Evolutionary conservation across 2,113 vertebrate genomes (phyloP).

Genomic region (Fukomys damarensis): DNA sequence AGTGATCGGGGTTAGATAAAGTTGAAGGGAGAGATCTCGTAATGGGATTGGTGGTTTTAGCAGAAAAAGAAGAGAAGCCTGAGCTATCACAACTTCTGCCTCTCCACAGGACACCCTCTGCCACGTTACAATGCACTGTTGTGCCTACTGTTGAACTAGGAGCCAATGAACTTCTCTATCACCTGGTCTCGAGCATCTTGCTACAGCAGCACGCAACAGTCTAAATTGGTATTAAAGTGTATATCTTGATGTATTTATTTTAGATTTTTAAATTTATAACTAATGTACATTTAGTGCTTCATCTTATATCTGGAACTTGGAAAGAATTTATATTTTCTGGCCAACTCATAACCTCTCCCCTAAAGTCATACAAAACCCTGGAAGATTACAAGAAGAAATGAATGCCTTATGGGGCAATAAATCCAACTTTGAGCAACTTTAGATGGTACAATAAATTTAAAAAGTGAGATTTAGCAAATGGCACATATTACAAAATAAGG

Average conservation of each 20-base stretch:
- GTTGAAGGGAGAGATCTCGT: neutral
- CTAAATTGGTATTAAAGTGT: neutral
- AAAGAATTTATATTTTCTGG: neutral
- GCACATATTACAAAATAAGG: neutral
- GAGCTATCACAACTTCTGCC: rapidly evolving
- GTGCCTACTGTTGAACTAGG: neutral
- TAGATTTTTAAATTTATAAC: no score
- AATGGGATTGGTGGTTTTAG: no score
- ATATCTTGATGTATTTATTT: neutral
- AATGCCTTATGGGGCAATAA: neutral
- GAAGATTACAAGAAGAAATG: neutral
- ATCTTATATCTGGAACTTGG: neutral
- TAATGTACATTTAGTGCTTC: neutral
- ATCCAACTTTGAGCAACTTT: neutral
- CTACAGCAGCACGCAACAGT: neutral
- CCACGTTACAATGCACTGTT: neutral
- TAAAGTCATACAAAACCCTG: neutral
- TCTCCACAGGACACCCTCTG: rapidly evolving
- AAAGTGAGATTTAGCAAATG: neutral
- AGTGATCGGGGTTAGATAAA: neutral
- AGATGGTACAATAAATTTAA: neutral
- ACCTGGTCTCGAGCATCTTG: neutral
- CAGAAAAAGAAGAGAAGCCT: neutral
- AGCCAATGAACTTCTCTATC: neutral
- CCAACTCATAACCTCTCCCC: rapidly evolving